phyloP scores from a whole-genome alignment of 2,797 vertebrate species.

The Hippoglossus hippoglossus region DNA sequence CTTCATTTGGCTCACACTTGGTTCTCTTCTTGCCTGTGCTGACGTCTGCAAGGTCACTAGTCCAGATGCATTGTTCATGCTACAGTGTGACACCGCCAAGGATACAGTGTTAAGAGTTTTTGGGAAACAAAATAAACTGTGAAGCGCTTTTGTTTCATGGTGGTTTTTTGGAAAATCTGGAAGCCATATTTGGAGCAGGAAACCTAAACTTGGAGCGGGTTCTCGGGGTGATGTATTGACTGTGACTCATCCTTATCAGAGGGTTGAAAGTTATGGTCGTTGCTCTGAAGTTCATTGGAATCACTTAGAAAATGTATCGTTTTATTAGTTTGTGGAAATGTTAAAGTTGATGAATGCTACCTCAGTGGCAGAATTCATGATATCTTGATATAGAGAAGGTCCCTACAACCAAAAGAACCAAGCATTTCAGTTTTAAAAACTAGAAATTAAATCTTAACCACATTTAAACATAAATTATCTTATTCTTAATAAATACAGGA shows the following conservation, averaged over 20 bases:
- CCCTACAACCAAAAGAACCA: neutral
- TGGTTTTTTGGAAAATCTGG: constrained; percentile 58
- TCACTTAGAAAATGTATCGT: no score
- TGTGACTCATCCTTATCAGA: constrained; percentile 41
- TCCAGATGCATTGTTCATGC: constrained; percentile 33
- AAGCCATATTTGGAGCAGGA: constrained; percentile 54
- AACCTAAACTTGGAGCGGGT: constrained; percentile 38
- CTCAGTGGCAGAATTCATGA: neutral
- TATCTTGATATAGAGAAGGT: neutral
- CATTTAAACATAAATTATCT: no score
- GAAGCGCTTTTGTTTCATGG: constrained; percentile 39
- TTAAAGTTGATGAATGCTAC: neutral
- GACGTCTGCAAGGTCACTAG: constrained; percentile 19
- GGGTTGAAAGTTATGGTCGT: constrained; percentile 11
- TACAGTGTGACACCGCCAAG: constrained; percentile 26
- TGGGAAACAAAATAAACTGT: constrained; percentile 41
- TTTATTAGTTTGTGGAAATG: neutral
- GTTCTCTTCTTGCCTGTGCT: neutral
- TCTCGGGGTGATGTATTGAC: constrained; percentile 25
- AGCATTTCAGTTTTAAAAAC: neutral
- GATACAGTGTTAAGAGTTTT: constrained; percentile 35
- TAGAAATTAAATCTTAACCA: neutral
- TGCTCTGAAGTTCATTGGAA: constrained; percentile 1
- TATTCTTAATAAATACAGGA: no score
- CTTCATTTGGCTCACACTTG: neutral